These are phyloP conservation scores for Nothobranchius furzeri DNA, from an alignment of 2,113 vertebrate species.

Conservation along the genomic window DNA sequence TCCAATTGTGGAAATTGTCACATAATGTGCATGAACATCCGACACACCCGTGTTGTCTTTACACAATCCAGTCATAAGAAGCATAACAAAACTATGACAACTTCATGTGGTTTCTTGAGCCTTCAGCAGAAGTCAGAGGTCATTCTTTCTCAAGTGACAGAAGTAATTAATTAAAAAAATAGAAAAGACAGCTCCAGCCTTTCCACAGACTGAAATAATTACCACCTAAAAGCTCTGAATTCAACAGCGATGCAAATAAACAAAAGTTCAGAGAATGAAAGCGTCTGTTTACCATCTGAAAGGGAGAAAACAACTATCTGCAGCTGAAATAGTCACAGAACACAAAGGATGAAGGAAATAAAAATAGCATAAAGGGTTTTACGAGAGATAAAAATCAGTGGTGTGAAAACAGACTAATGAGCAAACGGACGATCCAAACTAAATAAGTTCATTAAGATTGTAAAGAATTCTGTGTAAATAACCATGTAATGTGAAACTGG, in stretches of 20 bases:
- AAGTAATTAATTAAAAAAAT: conserved; percentile 11
- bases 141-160: conserved; percentile 31
- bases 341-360: background rate
- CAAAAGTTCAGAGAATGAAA: conserved; percentile 83
- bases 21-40: background rate
- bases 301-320: background rate
- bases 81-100: background rate
- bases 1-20: background rate
- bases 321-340: background rate
- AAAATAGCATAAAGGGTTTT: background rate
- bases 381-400: conserved; percentile 23
- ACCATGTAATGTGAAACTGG: too few relatives aligned
- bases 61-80: background rate
- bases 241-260: conserved; percentile 86
- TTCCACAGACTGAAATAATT: conserved; percentile 33
- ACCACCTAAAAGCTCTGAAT: conserved; percentile 8
- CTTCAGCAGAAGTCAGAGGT: conserved; percentile 9
- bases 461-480: too few relatives aligned
- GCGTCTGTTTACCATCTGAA: conserved; percentile 83
- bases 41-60: background rate
- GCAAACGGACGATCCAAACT: conserved; percentile 76
- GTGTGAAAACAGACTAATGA: conserved; percentile 70
- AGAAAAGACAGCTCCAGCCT: background rate
- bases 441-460: too few relatives aligned
- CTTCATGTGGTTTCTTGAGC: conserved; percentile 4